Evolutionary conservation across 2,888 invertebrate genomes (phyloP), one percentile per base, ranked within the genome.

Genomic region (Eupeodes latifasciatus): DNA sequence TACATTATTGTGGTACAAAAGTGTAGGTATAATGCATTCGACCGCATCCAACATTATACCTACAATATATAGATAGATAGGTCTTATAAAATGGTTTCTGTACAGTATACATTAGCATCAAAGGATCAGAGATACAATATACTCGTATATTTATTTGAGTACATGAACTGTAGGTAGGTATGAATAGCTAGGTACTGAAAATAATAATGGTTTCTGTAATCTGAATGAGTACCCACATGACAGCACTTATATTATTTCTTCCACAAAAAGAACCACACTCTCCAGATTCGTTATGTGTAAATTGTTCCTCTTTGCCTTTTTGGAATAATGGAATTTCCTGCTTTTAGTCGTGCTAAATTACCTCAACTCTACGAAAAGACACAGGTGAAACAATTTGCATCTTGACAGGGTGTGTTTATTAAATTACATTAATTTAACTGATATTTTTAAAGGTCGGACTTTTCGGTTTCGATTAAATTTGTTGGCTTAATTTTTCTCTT

Each of bases 1-100:
- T 77, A 72, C 77, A 72, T 77, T 77, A 77, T 77, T 59, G 66
- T 77, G 78, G 78, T 64, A 62, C 12, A 47, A 44, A 10, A 10
- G 12, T 11, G 47, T 47, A 7, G 16, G 59, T 14, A 0, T 57
- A 34, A 76, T 44, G 47, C 76, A 85, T 77, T 81, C 77, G 69
- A 81, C 80, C 67, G 53, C 66, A 84, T 1, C 11, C 64, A 36
- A 27, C 40, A 16, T 40, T 9, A 40, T 40, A 40, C 6, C 5
- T 40, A 40, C 40, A 40, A 40, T 40, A 40, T 40, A 9, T 40
- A 40, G 40, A 40, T 40, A 27, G 27, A 27, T 27, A 27, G 27
- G 27, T 27, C 27, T 27, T 27, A 27, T 27, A 3, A 27, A 2
- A 27, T 27, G 27, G 3, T 3, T 27, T 2, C 27, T 27, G 27